These are phyloP conservation scores for Gila robusta DNA, from an alignment of 2,797 vertebrate genomes.

Conservation along the genomic window DNA sequence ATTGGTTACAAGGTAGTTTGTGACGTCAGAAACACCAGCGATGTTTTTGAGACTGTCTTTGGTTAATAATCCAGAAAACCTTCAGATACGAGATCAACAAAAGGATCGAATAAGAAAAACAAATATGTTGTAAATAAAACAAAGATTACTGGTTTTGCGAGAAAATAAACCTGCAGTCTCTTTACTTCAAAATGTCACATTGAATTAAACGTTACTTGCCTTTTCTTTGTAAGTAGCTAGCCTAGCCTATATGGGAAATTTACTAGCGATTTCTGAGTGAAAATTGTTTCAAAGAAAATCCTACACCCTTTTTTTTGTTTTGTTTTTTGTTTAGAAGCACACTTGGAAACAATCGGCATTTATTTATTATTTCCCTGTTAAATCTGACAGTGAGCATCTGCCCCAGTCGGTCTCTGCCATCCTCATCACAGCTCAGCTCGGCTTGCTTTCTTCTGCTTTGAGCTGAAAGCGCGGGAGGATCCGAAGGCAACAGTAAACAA, in stretches of 20 bases:
- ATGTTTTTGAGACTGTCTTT: no score
- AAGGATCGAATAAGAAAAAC: not conserved
- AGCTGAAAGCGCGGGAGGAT: conserved; percentile 61
- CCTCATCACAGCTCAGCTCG: not conserved
- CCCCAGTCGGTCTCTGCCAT: not conserved
- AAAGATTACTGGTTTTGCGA: not conserved
- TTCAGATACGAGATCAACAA: not conserved
- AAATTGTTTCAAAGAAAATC: not conserved
- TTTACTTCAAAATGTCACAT: not conserved
- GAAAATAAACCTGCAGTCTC: not conserved
- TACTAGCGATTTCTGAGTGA: not conserved
- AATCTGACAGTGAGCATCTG: not conserved
- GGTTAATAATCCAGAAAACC: not conserved
- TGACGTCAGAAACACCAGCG: no score
- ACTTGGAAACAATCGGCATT: not conserved
- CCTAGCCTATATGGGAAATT: not conserved
- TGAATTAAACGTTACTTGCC: not conserved
- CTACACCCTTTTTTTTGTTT: not conserved
- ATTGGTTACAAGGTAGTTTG: no score
- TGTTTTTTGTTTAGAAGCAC: no score
- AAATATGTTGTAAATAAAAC: not conserved
- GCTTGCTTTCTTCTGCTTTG: conserved; percentile 41
- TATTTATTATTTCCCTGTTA: not conserved
- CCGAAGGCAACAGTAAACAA: conserved; percentile 73
- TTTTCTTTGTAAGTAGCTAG: not conserved